These are phyloP conservation scores for Aquatica leii DNA, from an alignment of 2,888 invertebrate species.

Conservation along the genomic window DNA sequence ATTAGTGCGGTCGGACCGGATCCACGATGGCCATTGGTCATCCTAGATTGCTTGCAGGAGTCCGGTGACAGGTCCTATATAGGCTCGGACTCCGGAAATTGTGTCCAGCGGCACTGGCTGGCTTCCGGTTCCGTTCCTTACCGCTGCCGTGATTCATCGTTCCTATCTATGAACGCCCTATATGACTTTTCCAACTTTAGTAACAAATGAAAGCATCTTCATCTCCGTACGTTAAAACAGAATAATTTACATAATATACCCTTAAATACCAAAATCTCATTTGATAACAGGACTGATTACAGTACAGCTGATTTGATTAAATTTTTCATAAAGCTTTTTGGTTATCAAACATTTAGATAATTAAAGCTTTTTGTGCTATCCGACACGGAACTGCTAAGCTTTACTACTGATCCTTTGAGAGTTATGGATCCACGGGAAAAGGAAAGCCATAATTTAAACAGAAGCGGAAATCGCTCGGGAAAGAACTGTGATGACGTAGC, in stretches of 20 bases:
- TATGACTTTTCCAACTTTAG: conserved; percentile 37
- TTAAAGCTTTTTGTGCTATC: conserved; percentile 43
- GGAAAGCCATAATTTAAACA: conserved; percentile 46
- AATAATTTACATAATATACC: not conserved
- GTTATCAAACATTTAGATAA: conserved; percentile 38
- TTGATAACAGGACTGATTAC: not conserved
- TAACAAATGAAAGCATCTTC: conserved; percentile 28
- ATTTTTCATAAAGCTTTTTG: conserved; percentile 14
- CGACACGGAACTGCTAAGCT: conserved; percentile 42
- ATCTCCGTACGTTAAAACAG: conserved; percentile 7
- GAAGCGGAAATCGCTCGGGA: conserved; percentile 41
- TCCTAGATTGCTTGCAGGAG: conserved; percentile 58
- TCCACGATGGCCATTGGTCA: conserved; percentile 59
- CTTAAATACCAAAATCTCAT: too few relatives aligned
- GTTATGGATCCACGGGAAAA: conserved; percentile 46
- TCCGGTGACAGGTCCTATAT: conserved; percentile 57
- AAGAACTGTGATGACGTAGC: conserved; percentile 38
- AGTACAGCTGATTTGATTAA: conserved; percentile 2
- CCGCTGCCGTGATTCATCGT: conserved; percentile 42
- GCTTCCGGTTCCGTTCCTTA: conserved; percentile 60
- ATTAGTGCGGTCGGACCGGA: conserved; percentile 53
- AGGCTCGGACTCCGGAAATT: conserved; percentile 59
- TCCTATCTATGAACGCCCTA: conserved; percentile 32
- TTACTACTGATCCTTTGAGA: conserved; percentile 43
- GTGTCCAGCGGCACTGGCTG: conserved; percentile 59